phyloP scores from a whole-genome alignment of 2,113 vertebrate genomes.

The Microcebus lehilahytsara region DNA sequence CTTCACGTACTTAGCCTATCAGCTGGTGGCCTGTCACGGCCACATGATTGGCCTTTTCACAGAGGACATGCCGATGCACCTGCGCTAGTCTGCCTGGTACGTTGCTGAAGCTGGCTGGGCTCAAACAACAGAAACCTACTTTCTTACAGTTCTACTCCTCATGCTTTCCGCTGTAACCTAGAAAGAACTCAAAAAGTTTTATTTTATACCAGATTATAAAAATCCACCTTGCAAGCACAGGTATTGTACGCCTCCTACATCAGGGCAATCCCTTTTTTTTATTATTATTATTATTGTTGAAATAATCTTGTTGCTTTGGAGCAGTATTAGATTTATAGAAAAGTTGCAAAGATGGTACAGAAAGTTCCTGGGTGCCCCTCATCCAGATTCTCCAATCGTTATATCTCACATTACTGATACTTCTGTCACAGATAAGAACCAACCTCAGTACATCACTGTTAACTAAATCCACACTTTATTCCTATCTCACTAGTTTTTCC shows the following conservation, averaged over 20 bases:
- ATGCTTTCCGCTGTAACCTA: neutral
- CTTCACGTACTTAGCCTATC: neutral
- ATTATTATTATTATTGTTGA: neutral
- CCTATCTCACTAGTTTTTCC: neutral
- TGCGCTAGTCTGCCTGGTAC: neutral
- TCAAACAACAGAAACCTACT: neutral
- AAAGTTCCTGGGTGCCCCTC: neutral
- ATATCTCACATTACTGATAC: neutral
- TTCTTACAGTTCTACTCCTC: neutral
- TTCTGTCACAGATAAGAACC: neutral
- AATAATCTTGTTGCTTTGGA: neutral
- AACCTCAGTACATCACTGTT: neutral
- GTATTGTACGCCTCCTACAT: neutral
- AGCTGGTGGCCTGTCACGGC: neutral
- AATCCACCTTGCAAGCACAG: neutral
- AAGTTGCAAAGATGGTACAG: neutral
- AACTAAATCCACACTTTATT: neutral
- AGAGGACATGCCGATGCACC: neutral
- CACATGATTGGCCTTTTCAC: neutral
- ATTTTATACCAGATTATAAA: slow-evolving; percentile 6
- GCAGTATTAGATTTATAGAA: neutral
- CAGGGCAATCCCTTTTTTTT: neutral
- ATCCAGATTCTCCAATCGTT: neutral
- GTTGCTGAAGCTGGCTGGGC: neutral
- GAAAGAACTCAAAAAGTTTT: neutral